These are phyloP conservation scores for Napeogenes sylphis DNA, from an alignment of 2,888 invertebrate species.

Conservation along the genomic window DNA sequence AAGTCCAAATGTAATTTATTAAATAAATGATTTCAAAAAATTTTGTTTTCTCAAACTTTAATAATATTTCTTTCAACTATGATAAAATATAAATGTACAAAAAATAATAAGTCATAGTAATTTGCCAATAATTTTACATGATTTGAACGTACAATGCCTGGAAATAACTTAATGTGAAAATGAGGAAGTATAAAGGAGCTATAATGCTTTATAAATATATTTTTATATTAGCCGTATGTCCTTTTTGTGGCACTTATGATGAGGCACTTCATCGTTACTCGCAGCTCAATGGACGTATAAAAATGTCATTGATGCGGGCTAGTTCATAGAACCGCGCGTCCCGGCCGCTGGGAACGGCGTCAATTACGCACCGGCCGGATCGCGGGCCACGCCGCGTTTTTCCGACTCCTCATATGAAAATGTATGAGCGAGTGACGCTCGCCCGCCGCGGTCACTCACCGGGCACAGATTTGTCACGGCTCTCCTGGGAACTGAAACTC, in stretches of 20 bases:
- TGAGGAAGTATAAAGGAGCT: background rate
- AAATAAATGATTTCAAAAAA: no score
- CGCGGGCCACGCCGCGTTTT: slow-evolving; percentile 51
- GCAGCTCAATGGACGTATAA: slow-evolving; percentile 42
- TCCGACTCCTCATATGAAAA: slow-evolving; percentile 46
- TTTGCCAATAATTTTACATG: no score
- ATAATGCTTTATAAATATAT: background rate
- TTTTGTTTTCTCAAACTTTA: no score
- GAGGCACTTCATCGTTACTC: slow-evolving; percentile 21
- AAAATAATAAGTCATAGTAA: no score
- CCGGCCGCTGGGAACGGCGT: slow-evolving; percentile 43
- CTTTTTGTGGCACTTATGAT: background rate
- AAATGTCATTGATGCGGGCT: slow-evolving; percentile 49
- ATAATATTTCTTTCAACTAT: no score
- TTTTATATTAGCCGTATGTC: background rate
- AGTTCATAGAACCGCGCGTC: slow-evolving; percentile 32
- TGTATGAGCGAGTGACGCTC: slow-evolving; percentile 42
- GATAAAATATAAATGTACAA: no score
- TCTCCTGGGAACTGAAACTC: slow-evolving; percentile 18
- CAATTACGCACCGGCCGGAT: slow-evolving; percentile 40
- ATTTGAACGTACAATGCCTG: background rate
- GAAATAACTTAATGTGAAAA: slow-evolving; percentile 2
- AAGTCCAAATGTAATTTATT: no score
- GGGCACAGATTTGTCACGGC: slow-evolving; percentile 16
- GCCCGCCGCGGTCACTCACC: slow-evolving; percentile 26